A percentile compares a stretch with the other conserved stretches of the same genome.
These are phyloP conservation scores for Brachyhypopomus occidentalis DNA, from an alignment of 2,113 vertebrate genomes.

Conservation along the genomic window DNA sequence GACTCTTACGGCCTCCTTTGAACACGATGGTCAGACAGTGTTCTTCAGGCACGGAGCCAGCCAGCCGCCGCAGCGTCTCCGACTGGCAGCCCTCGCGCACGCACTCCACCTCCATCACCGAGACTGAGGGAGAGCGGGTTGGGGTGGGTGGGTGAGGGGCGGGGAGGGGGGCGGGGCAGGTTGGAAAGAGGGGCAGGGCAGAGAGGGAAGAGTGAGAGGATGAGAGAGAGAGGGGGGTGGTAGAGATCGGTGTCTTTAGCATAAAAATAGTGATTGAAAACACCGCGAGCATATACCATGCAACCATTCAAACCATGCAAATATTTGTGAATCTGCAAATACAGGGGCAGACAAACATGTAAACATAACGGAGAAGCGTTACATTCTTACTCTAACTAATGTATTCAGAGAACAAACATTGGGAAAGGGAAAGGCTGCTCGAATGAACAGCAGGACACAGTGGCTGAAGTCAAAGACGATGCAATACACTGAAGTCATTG, in stretches of 20 bases:
- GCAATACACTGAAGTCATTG: background rate
- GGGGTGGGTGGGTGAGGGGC: background rate
- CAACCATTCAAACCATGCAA: background rate
- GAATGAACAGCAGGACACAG: slow-evolving; percentile 1
- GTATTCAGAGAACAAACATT: background rate
- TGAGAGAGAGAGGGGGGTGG: background rate
- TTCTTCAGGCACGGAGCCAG: slow-evolving; percentile 68
- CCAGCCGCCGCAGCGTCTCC: slow-evolving; percentile 78
- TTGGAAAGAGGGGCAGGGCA: background rate
- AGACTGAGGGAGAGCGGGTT: slow-evolving; percentile 74
- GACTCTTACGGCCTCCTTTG: slow-evolving; percentile 82
- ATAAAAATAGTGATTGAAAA: background rate
- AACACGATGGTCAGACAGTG: slow-evolving; percentile 88
- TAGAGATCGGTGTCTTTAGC: background rate
- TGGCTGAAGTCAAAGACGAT: too few relatives aligned
- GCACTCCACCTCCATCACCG: slow-evolving; percentile 83
- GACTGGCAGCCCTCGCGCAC: slow-evolving; percentile 88
- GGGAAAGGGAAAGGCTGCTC: background rate
- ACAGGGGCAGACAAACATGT: background rate
- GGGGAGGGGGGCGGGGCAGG: too few relatives aligned
- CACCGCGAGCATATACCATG: background rate
- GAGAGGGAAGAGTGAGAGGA: slow-evolving; percentile 8
- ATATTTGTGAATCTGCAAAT: slow-evolving; percentile 15
- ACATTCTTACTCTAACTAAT: background rate
- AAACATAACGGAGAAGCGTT: background rate